Conservation (phyloP, 2,797 vertebrate species). For the Amblyopsis hoosieri region DNA sequence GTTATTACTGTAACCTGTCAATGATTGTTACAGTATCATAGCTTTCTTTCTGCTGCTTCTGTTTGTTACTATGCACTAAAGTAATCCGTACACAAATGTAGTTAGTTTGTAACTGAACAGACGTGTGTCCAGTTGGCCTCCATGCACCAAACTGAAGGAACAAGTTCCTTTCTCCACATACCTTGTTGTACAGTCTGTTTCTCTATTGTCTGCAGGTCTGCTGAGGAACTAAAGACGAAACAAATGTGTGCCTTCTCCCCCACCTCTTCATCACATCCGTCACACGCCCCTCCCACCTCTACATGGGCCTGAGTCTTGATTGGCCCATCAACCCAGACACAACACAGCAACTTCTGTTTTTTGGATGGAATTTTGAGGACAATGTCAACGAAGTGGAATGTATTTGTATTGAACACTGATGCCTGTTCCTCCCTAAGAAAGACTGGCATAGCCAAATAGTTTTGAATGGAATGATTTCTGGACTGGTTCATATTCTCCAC, state of each 20-base stretch:
- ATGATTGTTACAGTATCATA: too few species aligned
- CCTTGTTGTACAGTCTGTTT: neutral
- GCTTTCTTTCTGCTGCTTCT: too few species aligned
- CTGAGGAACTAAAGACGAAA: conserved; percentile 60
- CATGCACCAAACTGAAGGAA: too few species aligned
- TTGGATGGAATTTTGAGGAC: conserved; percentile 8
- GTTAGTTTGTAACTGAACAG: too few species aligned
- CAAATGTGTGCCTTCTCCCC: conserved; percentile 65
- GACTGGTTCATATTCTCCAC: conserved; percentile 4
- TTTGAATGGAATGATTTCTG: neutral
- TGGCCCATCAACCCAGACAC: conserved; percentile 13
- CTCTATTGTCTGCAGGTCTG: conserved; percentile 70
- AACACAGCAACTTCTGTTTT: conserved; percentile 4
- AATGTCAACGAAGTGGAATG: conserved; percentile 16
- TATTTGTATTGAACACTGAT: conserved; percentile 17
- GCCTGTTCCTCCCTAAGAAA: conserved; percentile 9
- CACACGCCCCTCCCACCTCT: conserved; percentile 14
- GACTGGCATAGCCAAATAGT: conserved; percentile 1
- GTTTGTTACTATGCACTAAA: too few species aligned
- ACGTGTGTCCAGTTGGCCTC: too few species aligned
- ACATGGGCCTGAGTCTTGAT: conserved; percentile 6
- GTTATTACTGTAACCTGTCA: too few species aligned
- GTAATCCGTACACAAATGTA: too few species aligned
- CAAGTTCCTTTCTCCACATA: neutral
- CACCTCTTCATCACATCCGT: conserved; percentile 25